A percentile compares a stretch with the other conserved stretches of the same genome.
Evolutionary conservation across 35 echinoderm and acorn worm species (phyloP).

Genomic region (Ophiothrix spiculata): DNA sequence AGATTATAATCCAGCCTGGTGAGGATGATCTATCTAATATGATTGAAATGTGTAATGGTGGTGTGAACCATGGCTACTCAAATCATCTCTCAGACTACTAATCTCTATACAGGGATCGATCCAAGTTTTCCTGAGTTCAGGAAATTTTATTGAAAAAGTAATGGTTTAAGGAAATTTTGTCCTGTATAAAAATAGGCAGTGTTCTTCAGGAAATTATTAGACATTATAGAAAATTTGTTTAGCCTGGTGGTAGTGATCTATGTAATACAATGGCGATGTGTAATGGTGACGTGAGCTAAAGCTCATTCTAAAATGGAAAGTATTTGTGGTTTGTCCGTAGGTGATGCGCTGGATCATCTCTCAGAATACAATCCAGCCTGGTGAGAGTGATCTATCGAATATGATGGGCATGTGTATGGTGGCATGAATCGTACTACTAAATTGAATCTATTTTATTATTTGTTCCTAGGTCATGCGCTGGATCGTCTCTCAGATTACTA

Average conservation of each 20-base stretch:
- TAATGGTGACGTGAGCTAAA: too few species aligned
- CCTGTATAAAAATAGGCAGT: too few species aligned
- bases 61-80: slow-evolving; percentile 61
- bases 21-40: slow-evolving; percentile 45
- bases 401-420: slow-evolving; percentile 29
- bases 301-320: too few species aligned
- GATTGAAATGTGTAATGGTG: slow-evolving; percentile 30
- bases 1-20: slow-evolving; percentile 39
- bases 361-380: slow-evolving; percentile 56
- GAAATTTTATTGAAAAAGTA: too few species aligned
- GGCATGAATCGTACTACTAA: slow-evolving; percentile 48
- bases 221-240: too few species aligned
- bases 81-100: too few species aligned
- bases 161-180: too few species aligned
- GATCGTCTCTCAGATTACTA: slow-evolving; percentile 85
- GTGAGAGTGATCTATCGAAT: slow-evolving; percentile 37
- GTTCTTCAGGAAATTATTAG: too few species aligned
- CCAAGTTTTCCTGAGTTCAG: too few species aligned
- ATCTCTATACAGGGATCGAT: too few species aligned
- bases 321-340: neutral
- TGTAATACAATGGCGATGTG: too few species aligned
- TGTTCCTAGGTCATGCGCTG: slow-evolving; percentile 66
- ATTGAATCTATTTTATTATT: neutral
- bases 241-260: too few species aligned
- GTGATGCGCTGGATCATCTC: slow-evolving; percentile 81